A percentile compares a stretch with the other conserved stretches of the same genome.
These are phyloP conservation scores for Miltochrista miniata DNA, from an alignment of 2,888 invertebrate genomes.

Conservation along the genomic window DNA sequence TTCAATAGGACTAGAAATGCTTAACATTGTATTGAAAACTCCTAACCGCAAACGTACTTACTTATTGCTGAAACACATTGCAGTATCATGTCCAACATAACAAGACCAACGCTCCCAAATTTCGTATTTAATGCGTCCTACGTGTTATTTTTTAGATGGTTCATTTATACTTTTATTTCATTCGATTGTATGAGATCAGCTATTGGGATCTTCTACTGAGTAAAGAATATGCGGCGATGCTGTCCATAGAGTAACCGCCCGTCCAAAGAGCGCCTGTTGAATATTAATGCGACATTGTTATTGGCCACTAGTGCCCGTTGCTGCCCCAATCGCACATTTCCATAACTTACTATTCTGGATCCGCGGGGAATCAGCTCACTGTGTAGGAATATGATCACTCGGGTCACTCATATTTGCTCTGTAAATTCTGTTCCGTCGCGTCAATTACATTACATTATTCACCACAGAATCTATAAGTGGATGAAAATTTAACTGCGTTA, in stretches of 20 bases:
- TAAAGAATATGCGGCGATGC: slow-evolving; percentile 67
- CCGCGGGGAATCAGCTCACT: slow-evolving; percentile 78
- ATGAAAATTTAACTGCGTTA: slow-evolving; percentile 42
- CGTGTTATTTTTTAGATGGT: slow-evolving; percentile 13
- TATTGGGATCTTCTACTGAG: slow-evolving; percentile 52
- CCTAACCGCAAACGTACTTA: neutral
- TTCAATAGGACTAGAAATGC: no score
- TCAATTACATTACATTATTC: slow-evolving; percentile 61
- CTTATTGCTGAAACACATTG: neutral
- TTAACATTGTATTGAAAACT: neutral
- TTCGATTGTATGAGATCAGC: slow-evolving; percentile 50
- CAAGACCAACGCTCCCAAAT: neutral
- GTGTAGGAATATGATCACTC: slow-evolving; percentile 74
- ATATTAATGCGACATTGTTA: slow-evolving; percentile 84
- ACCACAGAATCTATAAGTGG: slow-evolving; percentile 58
- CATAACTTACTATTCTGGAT: slow-evolving; percentile 83
- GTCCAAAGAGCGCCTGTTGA: slow-evolving; percentile 79
- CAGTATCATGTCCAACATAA: neutral
- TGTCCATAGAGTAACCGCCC: slow-evolving; percentile 67
- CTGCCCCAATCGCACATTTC: slow-evolving; percentile 82
- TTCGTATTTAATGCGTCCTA: slow-evolving; percentile 2
- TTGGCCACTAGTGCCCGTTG: slow-evolving; percentile 80
- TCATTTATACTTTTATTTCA: slow-evolving; percentile 19
- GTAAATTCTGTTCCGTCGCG: slow-evolving; percentile 61
- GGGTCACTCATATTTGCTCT: slow-evolving; percentile 66